phyloP scores from a whole-genome alignment of 2,888 invertebrate species.

The Lamellibrachia satsuma region DNA sequence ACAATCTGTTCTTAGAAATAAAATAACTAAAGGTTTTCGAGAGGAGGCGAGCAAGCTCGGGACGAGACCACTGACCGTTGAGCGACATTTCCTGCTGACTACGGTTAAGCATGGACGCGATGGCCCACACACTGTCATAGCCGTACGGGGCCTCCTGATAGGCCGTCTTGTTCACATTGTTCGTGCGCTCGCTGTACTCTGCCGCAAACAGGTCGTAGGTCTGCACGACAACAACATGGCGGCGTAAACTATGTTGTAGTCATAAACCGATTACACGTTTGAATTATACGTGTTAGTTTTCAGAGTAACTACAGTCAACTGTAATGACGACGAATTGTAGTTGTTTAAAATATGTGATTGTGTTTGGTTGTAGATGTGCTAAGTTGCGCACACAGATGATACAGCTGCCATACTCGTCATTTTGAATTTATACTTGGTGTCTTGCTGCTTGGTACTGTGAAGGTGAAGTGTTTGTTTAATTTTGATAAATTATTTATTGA shows the following conservation, averaged over 20 bases:
- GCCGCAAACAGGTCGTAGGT: slow-evolving; percentile 40
- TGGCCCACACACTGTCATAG: slow-evolving; percentile 97
- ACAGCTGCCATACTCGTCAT: too few species aligned
- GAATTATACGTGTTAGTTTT: not conserved
- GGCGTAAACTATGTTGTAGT: not conserved
- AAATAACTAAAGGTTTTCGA: too few species aligned
- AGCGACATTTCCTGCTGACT: slow-evolving; percentile 36
- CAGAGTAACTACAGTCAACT: not conserved
- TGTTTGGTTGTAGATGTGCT: too few species aligned
- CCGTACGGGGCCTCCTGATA: slow-evolving; percentile 93
- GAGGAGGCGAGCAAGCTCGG: not conserved
- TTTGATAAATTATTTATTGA: too few species aligned
- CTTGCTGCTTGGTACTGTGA: too few species aligned
- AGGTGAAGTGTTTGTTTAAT: too few species aligned
- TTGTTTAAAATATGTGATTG: too few species aligned
- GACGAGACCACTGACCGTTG: slow-evolving; percentile 28
- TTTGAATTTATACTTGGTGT: too few species aligned
- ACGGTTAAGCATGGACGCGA: slow-evolving; percentile 84
- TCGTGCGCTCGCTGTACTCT: slow-evolving; percentile 37
- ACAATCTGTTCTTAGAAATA: too few species aligned
- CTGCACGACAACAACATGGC: slow-evolving; percentile 29
- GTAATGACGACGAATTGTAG: not conserved
- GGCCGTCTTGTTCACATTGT: slow-evolving; percentile 36
- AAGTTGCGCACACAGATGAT: too few species aligned
- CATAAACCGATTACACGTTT: not conserved